Evolutionary conservation across 2,113 vertebrate species (phyloP).

Genomic region (Oplegnathus fasciatus): DNA sequence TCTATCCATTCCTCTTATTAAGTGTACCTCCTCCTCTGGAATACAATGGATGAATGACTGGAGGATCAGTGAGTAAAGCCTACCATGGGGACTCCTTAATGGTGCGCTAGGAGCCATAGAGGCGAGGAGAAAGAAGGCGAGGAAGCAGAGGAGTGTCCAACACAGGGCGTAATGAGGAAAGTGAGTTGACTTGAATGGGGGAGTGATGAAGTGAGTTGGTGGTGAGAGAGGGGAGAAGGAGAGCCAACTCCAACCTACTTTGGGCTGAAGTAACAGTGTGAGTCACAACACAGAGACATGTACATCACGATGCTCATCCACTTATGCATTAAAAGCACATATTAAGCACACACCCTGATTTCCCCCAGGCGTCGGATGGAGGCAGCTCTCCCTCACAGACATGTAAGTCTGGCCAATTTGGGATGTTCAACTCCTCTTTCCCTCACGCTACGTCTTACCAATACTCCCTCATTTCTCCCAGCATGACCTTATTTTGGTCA

Average conservation of each 20-base stretch:
- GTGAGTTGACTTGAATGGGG: constrained; percentile 52
- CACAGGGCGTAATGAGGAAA: constrained; percentile 60
- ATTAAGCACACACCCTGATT: constrained; percentile 53
- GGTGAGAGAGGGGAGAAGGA: constrained; percentile 48
- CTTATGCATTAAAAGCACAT: constrained; percentile 49
- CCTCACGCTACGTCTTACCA: constrained; percentile 10
- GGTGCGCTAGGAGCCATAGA: constrained; percentile 60
- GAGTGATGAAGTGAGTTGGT: constrained; percentile 62
- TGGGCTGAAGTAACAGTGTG: constrained; percentile 62
- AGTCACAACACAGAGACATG: constrained; percentile 62
- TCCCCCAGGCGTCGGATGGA: constrained; percentile 54
- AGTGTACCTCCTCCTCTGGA: constrained; percentile 34
- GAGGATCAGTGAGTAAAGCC: constrained; percentile 54
- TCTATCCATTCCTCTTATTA: constrained; percentile 37
- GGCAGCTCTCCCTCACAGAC: constrained; percentile 20
- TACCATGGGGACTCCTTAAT: constrained; percentile 70
- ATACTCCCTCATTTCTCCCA: constrained; percentile 8
- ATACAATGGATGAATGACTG: constrained; percentile 43
- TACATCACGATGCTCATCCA: constrained; percentile 37
- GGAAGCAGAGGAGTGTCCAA: constrained; percentile 52
- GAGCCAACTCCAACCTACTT: constrained; percentile 57
- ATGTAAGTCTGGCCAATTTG: constrained; percentile 25
- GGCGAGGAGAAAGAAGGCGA: constrained; percentile 42
- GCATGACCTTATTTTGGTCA: constrained; percentile 21
- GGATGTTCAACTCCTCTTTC: constrained; percentile 22